These are phyloP conservation scores for Numida meleagris DNA, from an alignment of 2,113 vertebrate genomes.

Conservation along the genomic window DNA sequence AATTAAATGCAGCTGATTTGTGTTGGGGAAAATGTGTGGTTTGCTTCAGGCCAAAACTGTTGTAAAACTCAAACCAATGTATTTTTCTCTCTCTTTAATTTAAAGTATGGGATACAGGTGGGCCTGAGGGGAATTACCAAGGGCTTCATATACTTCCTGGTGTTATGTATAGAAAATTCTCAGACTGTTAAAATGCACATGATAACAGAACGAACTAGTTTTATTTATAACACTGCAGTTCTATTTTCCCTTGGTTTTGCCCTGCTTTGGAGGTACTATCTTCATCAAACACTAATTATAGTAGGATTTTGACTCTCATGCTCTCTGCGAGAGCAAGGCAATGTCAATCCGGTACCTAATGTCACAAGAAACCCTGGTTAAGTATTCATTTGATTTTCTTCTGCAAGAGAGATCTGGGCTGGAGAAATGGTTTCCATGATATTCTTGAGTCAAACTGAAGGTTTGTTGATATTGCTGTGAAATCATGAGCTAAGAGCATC, in stretches of 20 bases:
- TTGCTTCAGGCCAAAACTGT: slow-evolving; percentile 69
- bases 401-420: not conserved
- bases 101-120: slow-evolving; percentile 54
- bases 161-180: slow-evolving; percentile 24
- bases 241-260: not conserved
- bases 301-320: not conserved
- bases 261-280: not conserved
- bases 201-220: not conserved
- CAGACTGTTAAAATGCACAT: slow-evolving; percentile 25
- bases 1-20: slow-evolving; percentile 75
- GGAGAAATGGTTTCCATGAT: not conserved
- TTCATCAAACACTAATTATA: slow-evolving; percentile 22
- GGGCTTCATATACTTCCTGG: not conserved
- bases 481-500: not conserved
- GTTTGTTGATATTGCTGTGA: not conserved
- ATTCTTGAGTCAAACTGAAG: not conserved
- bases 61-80: slow-evolving; percentile 71
- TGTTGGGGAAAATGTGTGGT: slow-evolving; percentile 69
- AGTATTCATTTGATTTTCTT: slow-evolving; percentile 40
- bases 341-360: not conserved
- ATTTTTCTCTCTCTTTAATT: slow-evolving; percentile 65
- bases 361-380: slow-evolving; percentile 1
- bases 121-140: slow-evolving; percentile 42
- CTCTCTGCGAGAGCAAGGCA: not conserved
- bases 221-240: slow-evolving; percentile 16